Evolutionary conservation across 2,888 invertebrate genomes (phyloP).

Genomic region (Cinara cedri): DNA sequence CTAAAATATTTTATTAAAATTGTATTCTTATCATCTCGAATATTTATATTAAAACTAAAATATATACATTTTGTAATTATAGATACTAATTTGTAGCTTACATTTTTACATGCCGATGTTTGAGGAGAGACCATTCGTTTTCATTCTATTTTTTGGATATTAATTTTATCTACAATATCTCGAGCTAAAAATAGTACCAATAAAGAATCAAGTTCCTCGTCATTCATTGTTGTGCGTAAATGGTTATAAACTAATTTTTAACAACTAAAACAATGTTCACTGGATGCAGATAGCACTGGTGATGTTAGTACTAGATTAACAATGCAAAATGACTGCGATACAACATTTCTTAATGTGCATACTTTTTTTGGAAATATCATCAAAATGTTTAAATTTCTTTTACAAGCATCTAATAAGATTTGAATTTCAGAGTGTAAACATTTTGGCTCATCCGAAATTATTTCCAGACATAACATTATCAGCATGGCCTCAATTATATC

Average conservation of each 20-base stretch:
- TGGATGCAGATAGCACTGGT: constrained; percentile 29
- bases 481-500: no score
- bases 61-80: no score
- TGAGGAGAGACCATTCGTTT: constrained; percentile 24
- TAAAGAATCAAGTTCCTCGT: constrained; percentile 22
- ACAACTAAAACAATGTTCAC: constrained; percentile 35
- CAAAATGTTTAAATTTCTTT: no score
- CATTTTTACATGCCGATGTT: constrained; percentile 26
- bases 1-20: no score
- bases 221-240: constrained; percentile 19
- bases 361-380: constrained; percentile 32
- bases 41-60: no score
- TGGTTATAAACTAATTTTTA: constrained; percentile 38
- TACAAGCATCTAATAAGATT: no score
- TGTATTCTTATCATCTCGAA: no score
- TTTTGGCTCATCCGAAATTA: no score
- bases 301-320: constrained; percentile 30
- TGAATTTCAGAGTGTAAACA: no score
- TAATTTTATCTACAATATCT: constrained; percentile 35
- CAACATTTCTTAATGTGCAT: constrained; percentile 28
- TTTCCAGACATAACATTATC: no score
- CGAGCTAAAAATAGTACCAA: constrained; percentile 22
- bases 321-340: constrained; percentile 14
- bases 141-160: constrained; percentile 14
- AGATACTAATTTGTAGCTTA: constrained; percentile 11